phyloP scores from a whole-genome alignment of 2,113 vertebrate genomes.

The Psilopsiagon aurifrons region DNA sequence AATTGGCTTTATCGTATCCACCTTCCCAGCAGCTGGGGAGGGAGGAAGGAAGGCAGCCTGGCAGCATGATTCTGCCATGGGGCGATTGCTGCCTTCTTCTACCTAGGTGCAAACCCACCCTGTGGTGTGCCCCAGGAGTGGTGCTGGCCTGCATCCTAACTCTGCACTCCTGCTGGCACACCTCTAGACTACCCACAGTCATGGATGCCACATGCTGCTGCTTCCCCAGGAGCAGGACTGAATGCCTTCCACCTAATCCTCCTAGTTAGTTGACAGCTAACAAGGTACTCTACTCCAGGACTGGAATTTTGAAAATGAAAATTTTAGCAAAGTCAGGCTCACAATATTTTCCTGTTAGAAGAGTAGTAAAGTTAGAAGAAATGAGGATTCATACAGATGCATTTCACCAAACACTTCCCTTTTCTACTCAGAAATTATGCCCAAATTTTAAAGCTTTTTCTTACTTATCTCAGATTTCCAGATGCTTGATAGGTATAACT shows the following conservation, averaged over 20 bases:
- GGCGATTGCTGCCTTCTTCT: neutral
- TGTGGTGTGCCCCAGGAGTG: fast-evolving
- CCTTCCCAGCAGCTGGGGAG: neutral
- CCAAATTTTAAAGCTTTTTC: neutral
- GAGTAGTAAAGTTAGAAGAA: neutral
- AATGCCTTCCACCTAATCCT: neutral
- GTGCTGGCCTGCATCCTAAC: neutral
- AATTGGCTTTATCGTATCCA: neutral
- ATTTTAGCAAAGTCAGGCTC: neutral
- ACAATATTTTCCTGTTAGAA: neutral
- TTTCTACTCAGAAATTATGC: neutral
- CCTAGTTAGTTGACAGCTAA: neutral
- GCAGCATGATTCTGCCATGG: neutral
- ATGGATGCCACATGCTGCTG: neutral
- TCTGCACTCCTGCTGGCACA: neutral
- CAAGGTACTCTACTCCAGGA: neutral
- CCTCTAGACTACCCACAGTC: neutral
- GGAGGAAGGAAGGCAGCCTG: neutral
- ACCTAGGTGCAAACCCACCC: neutral
- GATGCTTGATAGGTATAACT: neutral
- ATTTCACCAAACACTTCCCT: neutral
- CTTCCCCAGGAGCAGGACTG: neutral
- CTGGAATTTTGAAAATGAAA: neutral
- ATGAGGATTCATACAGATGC: neutral
- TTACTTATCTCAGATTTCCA: neutral